Percentiles rank a stretch among this genome's conserved stretches.
These are phyloP conservation scores for Pherbina coryleti DNA, from an alignment of 2,888 invertebrate species.

Conservation along the genomic window DNA sequence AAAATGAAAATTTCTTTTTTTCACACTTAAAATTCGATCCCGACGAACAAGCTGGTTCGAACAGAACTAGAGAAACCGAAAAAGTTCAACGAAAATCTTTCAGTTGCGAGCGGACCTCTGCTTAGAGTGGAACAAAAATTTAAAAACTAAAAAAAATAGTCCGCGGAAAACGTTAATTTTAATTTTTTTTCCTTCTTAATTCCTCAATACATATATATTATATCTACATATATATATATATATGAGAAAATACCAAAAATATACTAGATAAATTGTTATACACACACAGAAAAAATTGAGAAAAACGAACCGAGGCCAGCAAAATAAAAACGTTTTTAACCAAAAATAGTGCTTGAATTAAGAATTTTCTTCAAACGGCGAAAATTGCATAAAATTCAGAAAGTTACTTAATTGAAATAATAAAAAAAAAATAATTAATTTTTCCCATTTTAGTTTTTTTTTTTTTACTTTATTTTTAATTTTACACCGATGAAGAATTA, in stretches of 20 bases:
- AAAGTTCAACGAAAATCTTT: conserved; percentile 57
- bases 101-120: conserved; percentile 71
- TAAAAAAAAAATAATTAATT: conserved; percentile 10
- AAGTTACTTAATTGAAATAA: conserved; percentile 41
- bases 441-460: conserved; percentile 46
- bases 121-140: conserved; percentile 69
- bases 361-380: conserved; percentile 21
- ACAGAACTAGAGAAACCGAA: conserved; percentile 42
- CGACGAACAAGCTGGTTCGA: conserved; percentile 8
- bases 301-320: conserved; percentile 38
- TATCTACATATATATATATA: conserved; percentile 43
- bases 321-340: conserved; percentile 52
- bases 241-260: conserved; percentile 51
- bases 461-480: conserved; percentile 42
- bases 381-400: conserved; percentile 33
- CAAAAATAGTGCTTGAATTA: conserved; percentile 55
- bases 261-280: conserved; percentile 57
- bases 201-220: conserved; percentile 46
- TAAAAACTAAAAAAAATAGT: conserved; percentile 62
- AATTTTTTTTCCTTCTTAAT: conserved; percentile 34
- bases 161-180: conserved; percentile 67
- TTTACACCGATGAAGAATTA: conserved; percentile 47
- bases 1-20: conserved; percentile 24
- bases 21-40: conserved; percentile 27
- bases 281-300: conserved; percentile 44